A percentile compares a stretch with the other conserved stretches of the same genome.
phyloP scores from a whole-genome alignment of 2,113 vertebrate species.

The Dicaeum eximium region DNA sequence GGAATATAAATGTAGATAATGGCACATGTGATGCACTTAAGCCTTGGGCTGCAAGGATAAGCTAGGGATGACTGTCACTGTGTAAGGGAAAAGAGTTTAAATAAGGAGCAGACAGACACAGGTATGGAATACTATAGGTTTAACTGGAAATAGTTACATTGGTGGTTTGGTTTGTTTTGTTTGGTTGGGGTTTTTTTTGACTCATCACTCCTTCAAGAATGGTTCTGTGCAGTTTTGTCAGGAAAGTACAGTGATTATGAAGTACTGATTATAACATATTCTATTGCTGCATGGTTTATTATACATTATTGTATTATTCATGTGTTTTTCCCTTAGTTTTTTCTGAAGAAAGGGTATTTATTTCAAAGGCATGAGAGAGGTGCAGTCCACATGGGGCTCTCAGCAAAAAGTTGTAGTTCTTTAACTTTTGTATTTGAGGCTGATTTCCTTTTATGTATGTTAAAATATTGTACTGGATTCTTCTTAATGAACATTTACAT shows the following conservation, averaged over 20 bases:
- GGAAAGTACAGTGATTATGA: background rate
- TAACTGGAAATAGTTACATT: background rate
- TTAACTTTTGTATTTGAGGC: background rate
- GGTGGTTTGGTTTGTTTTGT: background rate
- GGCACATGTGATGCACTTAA: background rate
- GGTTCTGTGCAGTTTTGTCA: background rate
- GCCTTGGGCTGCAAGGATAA: background rate
- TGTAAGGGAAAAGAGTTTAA: background rate
- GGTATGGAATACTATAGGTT: background rate
- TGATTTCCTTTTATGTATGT: conserved; percentile 15
- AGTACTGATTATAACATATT: background rate
- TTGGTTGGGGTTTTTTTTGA: background rate
- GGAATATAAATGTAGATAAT: background rate
- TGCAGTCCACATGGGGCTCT: background rate
- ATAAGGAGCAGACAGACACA: background rate
- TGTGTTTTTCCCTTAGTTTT: background rate
- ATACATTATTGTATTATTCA: conserved; percentile 7
- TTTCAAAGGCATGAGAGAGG: conserved; percentile 1
- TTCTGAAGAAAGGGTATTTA: background rate
- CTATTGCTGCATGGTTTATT: background rate
- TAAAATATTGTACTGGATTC: conserved; percentile 3
- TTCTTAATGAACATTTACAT: conserved; percentile 48
- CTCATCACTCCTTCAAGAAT: background rate
- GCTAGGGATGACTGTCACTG: background rate
- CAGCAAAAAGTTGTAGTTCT: background rate